These are phyloP conservation scores for Sebastes iracundus DNA, from an alignment of 2,797 vertebrate genomes.

Conservation along the genomic window DNA sequence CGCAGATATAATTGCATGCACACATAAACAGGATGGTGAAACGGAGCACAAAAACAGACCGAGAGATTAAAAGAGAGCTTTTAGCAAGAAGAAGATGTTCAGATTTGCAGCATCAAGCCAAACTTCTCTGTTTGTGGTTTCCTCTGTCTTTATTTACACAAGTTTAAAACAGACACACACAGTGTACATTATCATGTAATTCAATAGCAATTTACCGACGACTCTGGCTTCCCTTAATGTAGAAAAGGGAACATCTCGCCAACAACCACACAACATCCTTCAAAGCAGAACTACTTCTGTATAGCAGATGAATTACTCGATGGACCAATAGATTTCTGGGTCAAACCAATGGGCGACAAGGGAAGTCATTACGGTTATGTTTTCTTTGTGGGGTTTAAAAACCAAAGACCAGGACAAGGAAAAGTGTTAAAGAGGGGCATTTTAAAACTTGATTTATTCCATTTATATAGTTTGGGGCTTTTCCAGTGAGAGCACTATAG, in stretches of 20 bases:
- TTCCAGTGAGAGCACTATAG: not conserved
- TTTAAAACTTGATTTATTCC: conserved; percentile 1
- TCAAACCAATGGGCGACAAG: not conserved
- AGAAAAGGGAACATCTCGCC: not conserved
- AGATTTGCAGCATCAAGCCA: conserved; percentile 22
- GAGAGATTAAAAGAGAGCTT: conserved; percentile 42
- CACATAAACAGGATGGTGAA: conserved; percentile 61
- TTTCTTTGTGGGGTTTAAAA: not conserved
- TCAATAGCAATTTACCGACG: conserved; percentile 19
- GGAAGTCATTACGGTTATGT: not conserved
- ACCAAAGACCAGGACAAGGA: not conserved
- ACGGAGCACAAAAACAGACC: conserved; percentile 31
- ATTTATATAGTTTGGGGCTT: not conserved
- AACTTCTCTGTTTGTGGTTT: conserved; percentile 26
- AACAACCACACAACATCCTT: conserved; percentile 26
- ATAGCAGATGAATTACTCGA: not conserved
- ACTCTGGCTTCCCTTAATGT: not conserved
- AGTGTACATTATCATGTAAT: conserved; percentile 41
- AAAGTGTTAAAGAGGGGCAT: not conserved
- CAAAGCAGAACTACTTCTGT: not conserved
- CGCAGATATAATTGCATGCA: conserved; percentile 48
- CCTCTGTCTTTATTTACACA: conserved; percentile 47
- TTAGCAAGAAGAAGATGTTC: conserved; percentile 41
- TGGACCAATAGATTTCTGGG: not conserved
- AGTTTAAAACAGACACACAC: conserved; percentile 37